Evolutionary conservation across 2,888 invertebrate species (phyloP), one percentile per base, ranked within the genome.

Genomic region (Brachycybe producta): DNA sequence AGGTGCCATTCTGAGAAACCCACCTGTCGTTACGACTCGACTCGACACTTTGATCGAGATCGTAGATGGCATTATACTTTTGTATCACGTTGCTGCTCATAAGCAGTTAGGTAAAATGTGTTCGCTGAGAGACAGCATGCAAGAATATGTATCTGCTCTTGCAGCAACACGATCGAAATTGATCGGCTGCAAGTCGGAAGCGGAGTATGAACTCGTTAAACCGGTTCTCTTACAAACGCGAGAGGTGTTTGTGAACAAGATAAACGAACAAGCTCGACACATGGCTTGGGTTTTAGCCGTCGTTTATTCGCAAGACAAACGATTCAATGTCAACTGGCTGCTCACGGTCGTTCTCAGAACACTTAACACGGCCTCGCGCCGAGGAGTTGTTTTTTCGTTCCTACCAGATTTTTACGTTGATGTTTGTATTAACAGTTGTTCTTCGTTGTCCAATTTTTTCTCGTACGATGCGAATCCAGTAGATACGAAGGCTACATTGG

Each of bases 331-430:
- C 1, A 73, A 75, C 0, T 77, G 74, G 67, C 68, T 81, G 35
- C 70, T 81, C 38, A 66, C 73, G 7, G 75, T 76, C 1, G 71
- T 78, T 0, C 63, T 79, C 4, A 69, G 73, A 52, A 79, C 80
- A 0, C 60, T 82, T 41, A 68, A 76, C 23, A 65, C 73, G 11
- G 74, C 79, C 0, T 76, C 79, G 0, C 70, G 72, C 30, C 70
- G 73, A 35, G 76, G 76, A 3, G 74, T 75, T 39, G 72, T 81
- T 52, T 80, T 82, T 61, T 74, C 77, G 19, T 82, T 80, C 62
- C 75, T 80, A 13, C 82, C 82, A 0, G 81, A 81, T 59, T 80
- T 80, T 66, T 82, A 82, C 63, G 72, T 82, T 45, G 79, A 80
- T 54, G 74, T 77, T 1, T 71, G 79, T 63, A 66, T 80, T 39